A percentile compares a stretch with the other conserved stretches of the same genome.
phyloP scores from a whole-genome alignment of 1,140 invertebrate species.

The Macrobrachium nipponense region DNA sequence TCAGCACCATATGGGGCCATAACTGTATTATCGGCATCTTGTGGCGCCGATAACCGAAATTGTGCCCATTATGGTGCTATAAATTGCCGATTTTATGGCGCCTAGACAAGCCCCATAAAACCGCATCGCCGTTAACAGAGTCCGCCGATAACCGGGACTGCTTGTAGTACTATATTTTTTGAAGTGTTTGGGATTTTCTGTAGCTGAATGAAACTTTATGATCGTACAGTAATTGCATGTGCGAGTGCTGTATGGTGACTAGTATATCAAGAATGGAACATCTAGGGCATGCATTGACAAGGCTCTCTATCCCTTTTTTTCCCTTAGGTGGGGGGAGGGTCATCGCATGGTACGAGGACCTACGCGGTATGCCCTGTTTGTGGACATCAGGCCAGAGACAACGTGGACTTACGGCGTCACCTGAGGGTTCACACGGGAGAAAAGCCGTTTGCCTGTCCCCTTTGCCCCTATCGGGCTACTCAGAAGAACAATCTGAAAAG shows the following conservation, averaged over 20 bases:
- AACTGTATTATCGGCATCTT: too few species aligned
- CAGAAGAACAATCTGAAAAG: constrained; percentile 56
- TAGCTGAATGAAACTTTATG: too few species aligned
- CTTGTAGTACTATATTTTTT: too few species aligned
- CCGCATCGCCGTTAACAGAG: too few species aligned
- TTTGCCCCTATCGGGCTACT: constrained; percentile 52
- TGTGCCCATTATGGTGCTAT: too few species aligned
- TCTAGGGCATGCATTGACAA: constrained; percentile 5
- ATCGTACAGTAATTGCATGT: too few species aligned
- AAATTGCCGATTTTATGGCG: too few species aligned
- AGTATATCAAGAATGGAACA: background rate
- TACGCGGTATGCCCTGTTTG: constrained; percentile 46
- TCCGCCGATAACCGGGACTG: too few species aligned
- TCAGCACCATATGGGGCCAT: too few species aligned
- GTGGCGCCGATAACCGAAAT: too few species aligned
- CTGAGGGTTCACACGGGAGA: constrained; percentile 55
- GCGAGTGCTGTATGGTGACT: background rate
- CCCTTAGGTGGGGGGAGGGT: constrained; percentile 51
- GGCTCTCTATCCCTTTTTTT: constrained; percentile 27
- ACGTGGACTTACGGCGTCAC: constrained; percentile 49
- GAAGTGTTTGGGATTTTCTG: too few species aligned
- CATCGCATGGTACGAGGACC: constrained; percentile 45
- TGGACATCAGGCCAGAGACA: constrained; percentile 54
- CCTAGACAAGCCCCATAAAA: too few species aligned
- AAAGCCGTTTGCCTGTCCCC: constrained; percentile 55